Percentiles rank a stretch among this genome's conserved stretches.
Evolutionary conservation across 1,140 invertebrate genomes (phyloP).

Genomic region (Hylyphantes graminicola): DNA sequence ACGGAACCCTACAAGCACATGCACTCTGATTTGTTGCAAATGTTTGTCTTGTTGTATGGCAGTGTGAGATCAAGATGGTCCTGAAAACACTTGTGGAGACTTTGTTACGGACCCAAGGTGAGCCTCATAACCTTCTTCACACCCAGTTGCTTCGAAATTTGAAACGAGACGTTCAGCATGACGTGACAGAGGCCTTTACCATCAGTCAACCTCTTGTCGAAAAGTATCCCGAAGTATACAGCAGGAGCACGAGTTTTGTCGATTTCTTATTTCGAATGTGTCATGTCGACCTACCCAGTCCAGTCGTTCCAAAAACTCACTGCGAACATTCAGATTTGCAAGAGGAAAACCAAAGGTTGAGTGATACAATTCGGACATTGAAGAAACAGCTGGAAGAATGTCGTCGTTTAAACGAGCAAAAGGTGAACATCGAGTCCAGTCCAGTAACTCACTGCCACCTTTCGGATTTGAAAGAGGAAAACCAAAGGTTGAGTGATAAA

Average conservation of each 20-base stretch:
- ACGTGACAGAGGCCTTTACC: background rate
- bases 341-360: no score
- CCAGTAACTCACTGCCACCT: no score
- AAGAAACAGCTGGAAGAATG: no score
- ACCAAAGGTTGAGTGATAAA: no score
- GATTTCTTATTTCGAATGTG: conserved; percentile 16
- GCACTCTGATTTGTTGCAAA: background rate
- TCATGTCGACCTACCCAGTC: background rate
- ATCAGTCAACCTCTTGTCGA: background rate
- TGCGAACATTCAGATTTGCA: no score
- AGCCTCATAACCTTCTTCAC: conserved; percentile 4
- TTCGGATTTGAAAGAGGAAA: no score
- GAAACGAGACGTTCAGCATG: background rate
- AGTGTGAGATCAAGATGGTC: background rate
- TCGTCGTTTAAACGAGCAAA: no score
- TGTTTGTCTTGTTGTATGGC: background rate
- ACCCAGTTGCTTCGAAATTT: background rate
- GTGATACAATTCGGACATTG: no score
- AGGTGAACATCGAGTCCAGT: no score
- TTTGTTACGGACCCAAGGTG: background rate
- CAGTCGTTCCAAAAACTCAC: no score
- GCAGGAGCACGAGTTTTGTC: background rate
- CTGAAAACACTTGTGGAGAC: conserved; percentile 1
- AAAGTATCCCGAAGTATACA: background rate
- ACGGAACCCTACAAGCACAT: background rate